Conservation (phyloP, 2,888 invertebrate genomes). For the Cantharis flavilabris region DNA sequence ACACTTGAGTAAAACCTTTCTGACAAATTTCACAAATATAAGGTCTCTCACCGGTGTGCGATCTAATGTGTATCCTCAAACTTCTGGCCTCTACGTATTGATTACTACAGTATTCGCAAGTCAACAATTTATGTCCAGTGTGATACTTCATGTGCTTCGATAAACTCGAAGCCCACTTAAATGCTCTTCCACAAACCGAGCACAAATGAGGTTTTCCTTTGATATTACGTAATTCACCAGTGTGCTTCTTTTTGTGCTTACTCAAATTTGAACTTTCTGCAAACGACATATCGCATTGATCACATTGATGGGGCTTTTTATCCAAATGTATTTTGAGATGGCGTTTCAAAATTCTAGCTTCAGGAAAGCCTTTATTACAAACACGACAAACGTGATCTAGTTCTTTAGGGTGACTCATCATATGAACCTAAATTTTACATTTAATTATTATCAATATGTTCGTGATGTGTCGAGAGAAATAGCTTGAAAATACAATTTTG, state of each 20-base stretch:
- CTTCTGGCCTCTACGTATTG: slow-evolving; percentile 58
- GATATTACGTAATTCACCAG: slow-evolving; percentile 56
- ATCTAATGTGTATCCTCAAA: slow-evolving; percentile 54
- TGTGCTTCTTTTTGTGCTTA: slow-evolving; percentile 59
- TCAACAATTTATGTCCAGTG: slow-evolving; percentile 57
- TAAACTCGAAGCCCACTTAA: slow-evolving; percentile 59
- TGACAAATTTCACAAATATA: slow-evolving; percentile 53
- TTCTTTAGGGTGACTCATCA: slow-evolving; percentile 55
- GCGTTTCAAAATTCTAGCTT: slow-evolving; percentile 54
- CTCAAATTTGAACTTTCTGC: slow-evolving; percentile 58
- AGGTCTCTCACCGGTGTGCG: slow-evolving; percentile 56
- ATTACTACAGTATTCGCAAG: slow-evolving; percentile 56
- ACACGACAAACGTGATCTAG: slow-evolving; percentile 49
- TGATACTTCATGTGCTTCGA: slow-evolving; percentile 60
- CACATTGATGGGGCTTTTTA: slow-evolving; percentile 57
- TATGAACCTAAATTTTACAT: slow-evolving; percentile 48
- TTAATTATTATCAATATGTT: not conserved
- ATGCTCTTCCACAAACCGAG: slow-evolving; percentile 56
- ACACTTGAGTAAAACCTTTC: slow-evolving; percentile 54
- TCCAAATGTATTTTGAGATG: slow-evolving; percentile 57
- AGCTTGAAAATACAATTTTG: no score
- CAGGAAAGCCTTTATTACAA: slow-evolving; percentile 55
- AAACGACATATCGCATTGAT: slow-evolving; percentile 58
- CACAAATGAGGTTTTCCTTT: slow-evolving; percentile 56
- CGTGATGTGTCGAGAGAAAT: no score